Conservation (phyloP, 1,140 invertebrate genomes). For the Sitobion miscanthi region DNA sequence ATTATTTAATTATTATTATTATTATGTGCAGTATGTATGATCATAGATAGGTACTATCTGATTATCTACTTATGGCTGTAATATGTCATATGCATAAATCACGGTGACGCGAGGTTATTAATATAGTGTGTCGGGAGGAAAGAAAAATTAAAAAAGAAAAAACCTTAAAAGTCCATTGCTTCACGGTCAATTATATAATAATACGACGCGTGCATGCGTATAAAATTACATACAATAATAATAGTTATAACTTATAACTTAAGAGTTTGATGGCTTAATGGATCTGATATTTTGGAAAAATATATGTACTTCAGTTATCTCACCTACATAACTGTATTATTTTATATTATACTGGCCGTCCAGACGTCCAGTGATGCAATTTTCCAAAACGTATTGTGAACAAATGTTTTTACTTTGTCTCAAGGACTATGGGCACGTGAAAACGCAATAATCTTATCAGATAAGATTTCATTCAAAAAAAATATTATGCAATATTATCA, state of each 20-base stretch:
- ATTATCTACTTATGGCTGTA: neutral
- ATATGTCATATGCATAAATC: neutral
- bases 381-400: neutral
- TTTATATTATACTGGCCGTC: neutral
- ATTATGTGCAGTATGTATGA: neutral
- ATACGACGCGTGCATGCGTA: neutral
- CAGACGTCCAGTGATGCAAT: neutral
- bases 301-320: neutral
- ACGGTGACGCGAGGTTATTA: neutral
- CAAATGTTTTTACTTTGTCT: neutral
- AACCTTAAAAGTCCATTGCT: neutral
- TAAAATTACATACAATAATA: neutral
- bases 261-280: neutral
- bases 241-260: neutral
- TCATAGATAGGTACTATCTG: neutral
- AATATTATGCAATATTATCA: neutral
- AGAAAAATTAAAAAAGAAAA: neutral
- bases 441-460: neutral
- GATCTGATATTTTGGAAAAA: neutral
- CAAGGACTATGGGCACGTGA: neutral
- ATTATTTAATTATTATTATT: neutral
- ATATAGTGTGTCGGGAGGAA: neutral
- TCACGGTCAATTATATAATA: slow-evolving; percentile 3
- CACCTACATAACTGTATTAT: neutral
- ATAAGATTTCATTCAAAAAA: neutral